Base-by-base conservation (phyloP, 2,888 invertebrate genomes). In the Oligia fasciuncula region DNA sequence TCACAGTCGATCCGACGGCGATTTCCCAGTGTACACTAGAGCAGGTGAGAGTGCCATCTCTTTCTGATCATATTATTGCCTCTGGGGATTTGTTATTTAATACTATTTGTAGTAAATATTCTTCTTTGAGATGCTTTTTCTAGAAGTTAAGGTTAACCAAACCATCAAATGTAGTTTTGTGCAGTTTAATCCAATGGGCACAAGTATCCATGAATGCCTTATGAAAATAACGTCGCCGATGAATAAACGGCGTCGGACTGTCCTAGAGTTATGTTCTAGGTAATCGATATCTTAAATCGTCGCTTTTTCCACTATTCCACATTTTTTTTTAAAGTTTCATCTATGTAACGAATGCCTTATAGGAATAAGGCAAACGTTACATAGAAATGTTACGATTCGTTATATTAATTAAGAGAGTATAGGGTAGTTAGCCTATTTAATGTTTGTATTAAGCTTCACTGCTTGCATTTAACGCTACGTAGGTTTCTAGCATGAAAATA, bases 1-100 rank as follows among this genome's bases (percentile, higher is more conserved):
- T 88, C 98, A 98, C 97, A 98, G 98, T 94, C 98, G 98, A 96
- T 98, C 98, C 95, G 98, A 98, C 94, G 98, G 98, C 93, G 98
- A 98, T 96, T 98, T 98, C 96, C 98, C 98, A 92, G 97, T 98
- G 95, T 98, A 98, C 95, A 97, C 97, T 91, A 97, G 97, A 98
- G 77, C 79, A 79, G 98, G 98, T 98, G 97, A 96, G 96, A 91
- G 79, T 85, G 84, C 80, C 82, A 79, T 86, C 87, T 87, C 85
- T 81, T 88, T 85, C 76, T 83, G 67, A 23, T 77, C n/a, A 78
- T 81, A 82, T 75, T 80, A 82, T 74, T 78, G 70, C 69, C 46
- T 60, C 51, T 23, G 83, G 88, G 88, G 89, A 91, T 91, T 93
- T 92, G 88, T 91, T 92, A 93, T 93, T 94, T 92, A 89, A 93